Evolutionary conservation across 2,113 vertebrate species (phyloP).

Genomic region (Tretioscincus oriximinensis): DNA sequence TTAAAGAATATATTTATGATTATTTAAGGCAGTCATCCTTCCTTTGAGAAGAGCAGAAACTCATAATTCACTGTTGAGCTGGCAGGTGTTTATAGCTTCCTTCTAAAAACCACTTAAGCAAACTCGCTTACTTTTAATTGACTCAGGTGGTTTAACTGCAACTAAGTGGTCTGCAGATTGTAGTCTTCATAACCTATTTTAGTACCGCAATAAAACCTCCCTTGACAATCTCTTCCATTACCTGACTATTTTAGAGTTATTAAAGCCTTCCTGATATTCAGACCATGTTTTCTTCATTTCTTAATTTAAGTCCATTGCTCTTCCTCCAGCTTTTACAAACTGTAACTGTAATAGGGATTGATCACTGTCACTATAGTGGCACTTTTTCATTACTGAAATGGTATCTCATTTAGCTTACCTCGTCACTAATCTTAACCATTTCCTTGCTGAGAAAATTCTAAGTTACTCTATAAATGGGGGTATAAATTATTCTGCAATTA

Average conservation of each 20-base stretch:
- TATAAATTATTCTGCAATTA: neutral
- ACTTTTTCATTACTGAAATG: neutral
- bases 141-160: slow-evolving; percentile 21
- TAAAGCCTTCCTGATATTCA: slow-evolving; percentile 22
- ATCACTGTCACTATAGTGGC: neutral
- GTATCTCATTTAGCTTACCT: neutral
- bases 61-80: slow-evolving; percentile 15
- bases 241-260: slow-evolving; percentile 27
- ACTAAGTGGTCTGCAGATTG: slow-evolving; percentile 23
- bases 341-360: slow-evolving; percentile 12
- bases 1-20: neutral
- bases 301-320: slow-evolving; percentile 25
- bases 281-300: neutral
- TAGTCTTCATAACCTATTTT: slow-evolving; percentile 28
- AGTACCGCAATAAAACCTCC: slow-evolving; percentile 20
- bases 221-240: slow-evolving; percentile 24
- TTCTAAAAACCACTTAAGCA: slow-evolving; percentile 16
- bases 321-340: neutral
- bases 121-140: slow-evolving; percentile 11
- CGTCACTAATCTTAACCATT: neutral
- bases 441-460: neutral
- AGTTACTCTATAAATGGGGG: neutral
- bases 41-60: slow-evolving; percentile 5
- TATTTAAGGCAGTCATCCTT: slow-evolving; percentile 1
- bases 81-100: slow-evolving; percentile 21